A percentile compares a stretch with the other conserved stretches of the same genome.
Evolutionary conservation across 2,888 invertebrate species (phyloP).

Genomic region (Ashinkailepas kermadecensis): DNA sequence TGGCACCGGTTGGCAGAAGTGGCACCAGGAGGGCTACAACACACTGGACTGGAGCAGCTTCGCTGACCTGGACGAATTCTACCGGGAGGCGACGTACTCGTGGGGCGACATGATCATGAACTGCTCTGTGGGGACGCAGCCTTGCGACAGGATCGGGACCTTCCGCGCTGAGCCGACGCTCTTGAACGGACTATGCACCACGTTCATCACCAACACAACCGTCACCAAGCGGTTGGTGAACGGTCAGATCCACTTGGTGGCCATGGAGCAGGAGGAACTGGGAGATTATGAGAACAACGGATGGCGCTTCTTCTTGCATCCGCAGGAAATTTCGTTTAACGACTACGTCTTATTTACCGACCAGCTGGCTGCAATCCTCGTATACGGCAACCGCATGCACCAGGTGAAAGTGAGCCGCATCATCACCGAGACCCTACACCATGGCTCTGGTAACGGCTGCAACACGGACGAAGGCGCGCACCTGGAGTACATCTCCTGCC

Average conservation of each 20-base stretch:
- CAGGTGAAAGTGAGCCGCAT: neutral
- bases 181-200: conserved; percentile 3
- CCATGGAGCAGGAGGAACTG: neutral
- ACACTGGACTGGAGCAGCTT: conserved; percentile 9
- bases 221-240: neutral
- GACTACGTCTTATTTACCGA: neutral
- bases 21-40: neutral
- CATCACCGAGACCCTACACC: neutral
- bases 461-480: neutral
- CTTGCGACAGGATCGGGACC: neutral
- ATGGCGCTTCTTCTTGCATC: neutral
- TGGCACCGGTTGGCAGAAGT: neutral
- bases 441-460: neutral
- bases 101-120: neutral
- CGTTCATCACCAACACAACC: conserved; percentile 2
- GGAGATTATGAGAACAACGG: neutral
- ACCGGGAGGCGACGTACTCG: neutral
- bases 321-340: neutral
- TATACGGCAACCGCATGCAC: neutral
- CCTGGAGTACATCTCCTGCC: neutral
- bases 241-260: neutral
- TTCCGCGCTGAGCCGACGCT: neutral
- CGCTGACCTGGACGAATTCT: neutral
- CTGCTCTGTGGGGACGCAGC: neutral
- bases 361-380: neutral